A percentile compares a stretch with the other conserved stretches of the same genome.
Evolutionary conservation across 2,888 invertebrate species (phyloP).

Genomic region (Philopedon plagiatum): DNA sequence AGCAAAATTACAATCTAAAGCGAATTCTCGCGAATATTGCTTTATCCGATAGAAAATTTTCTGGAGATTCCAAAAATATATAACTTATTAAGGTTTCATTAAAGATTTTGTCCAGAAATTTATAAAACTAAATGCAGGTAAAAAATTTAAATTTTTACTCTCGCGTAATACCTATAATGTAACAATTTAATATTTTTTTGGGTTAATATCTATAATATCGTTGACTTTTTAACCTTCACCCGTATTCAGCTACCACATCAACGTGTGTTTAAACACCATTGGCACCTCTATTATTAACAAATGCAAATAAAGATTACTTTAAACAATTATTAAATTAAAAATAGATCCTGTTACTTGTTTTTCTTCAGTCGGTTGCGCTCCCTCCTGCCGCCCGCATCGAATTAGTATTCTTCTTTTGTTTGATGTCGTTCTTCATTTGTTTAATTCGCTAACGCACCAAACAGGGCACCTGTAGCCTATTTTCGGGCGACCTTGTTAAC

Average conservation of each 20-base stretch:
- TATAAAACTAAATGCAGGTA: too few species aligned
- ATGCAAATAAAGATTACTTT: constrained; percentile 37
- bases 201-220: not conserved
- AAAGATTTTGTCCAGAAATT: too few species aligned
- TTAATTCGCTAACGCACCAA: not conserved
- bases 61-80: too few species aligned
- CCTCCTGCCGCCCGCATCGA: constrained; percentile 20
- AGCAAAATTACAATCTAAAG: too few species aligned
- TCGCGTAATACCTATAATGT: too few species aligned
- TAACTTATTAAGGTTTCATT: too few species aligned
- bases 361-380: constrained; percentile 11
- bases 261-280: constrained; percentile 12
- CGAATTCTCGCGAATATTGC: too few species aligned
- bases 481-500: constrained; percentile 24
- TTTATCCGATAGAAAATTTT: too few species aligned
- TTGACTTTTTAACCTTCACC: not conserved
- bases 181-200: too few species aligned
- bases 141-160: too few species aligned
- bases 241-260: not conserved
- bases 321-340: constrained; percentile 31
- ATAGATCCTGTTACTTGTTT: constrained; percentile 25
- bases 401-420: constrained; percentile 21
- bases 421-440: not conserved
- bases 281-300: constrained; percentile 17
- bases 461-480: constrained; percentile 28